Evolutionary conservation across 1,140 invertebrate species (phyloP).

Genomic region (Drosophila nebulosa): DNA sequence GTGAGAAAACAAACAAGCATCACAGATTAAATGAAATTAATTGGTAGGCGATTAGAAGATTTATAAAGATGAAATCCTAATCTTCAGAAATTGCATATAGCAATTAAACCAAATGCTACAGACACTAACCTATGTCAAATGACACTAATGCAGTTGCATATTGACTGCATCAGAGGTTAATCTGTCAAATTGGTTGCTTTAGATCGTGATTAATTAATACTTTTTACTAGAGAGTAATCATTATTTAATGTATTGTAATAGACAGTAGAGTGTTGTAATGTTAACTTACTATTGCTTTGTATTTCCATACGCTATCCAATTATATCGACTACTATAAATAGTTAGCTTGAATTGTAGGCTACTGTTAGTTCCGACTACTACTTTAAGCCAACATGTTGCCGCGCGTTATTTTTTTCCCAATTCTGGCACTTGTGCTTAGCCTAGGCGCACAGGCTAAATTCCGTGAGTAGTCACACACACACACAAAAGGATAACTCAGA

Average conservation of each 20-base stretch:
- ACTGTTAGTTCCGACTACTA: slow-evolving; percentile 30
- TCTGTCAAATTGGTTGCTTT: neutral
- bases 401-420: neutral
- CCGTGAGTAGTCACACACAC: slow-evolving; percentile 48
- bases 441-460: slow-evolving; percentile 21
- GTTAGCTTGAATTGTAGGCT: neutral
- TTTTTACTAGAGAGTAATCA: too few relatives aligned
- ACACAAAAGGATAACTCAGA: neutral
- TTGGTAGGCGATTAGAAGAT: too few relatives aligned
- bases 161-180: neutral
- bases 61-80: too few relatives aligned
- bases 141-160: neutral
- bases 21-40: too few relatives aligned
- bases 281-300: neutral
- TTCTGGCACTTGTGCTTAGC: neutral
- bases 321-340: slow-evolving; percentile 40
- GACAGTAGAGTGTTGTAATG: neutral
- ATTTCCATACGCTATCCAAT: neutral
- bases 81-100: too few relatives aligned
- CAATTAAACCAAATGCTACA: neutral
- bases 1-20: too few relatives aligned
- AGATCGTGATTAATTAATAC: neutral
- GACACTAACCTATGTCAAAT: neutral
- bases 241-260: too few relatives aligned
- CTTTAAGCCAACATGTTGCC: slow-evolving; percentile 26